A percentile compares a stretch with the other conserved stretches of the same genome.
Evolutionary conservation across 2,113 vertebrate species (phyloP).

Genomic region (Lichenostomus cassidix): DNA sequence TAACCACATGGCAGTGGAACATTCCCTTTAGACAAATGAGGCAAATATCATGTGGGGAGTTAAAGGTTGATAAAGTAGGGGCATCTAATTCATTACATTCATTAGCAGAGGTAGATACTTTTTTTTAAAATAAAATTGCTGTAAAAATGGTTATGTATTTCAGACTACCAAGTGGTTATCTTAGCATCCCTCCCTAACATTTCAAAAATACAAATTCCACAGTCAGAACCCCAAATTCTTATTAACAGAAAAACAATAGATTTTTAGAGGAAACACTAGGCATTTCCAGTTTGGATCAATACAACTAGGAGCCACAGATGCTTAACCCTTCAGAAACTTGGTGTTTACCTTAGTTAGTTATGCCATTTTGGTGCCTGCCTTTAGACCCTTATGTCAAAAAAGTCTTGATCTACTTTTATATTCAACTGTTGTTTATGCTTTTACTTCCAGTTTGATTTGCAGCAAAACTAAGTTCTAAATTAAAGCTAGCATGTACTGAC

Average conservation of each 20-base stretch:
- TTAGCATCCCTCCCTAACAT: rapidly evolving
- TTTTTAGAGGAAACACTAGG: background rate
- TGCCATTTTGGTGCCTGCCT: background rate
- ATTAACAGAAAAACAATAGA: background rate
- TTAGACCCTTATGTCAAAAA: background rate
- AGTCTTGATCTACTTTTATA: background rate
- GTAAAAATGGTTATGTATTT: background rate
- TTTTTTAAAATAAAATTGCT: background rate
- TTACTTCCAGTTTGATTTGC: background rate
- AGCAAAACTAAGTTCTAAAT: background rate
- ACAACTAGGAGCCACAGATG: background rate
- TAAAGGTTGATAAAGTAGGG: background rate
- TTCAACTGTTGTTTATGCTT: background rate
- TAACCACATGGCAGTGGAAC: background rate
- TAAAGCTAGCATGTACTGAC: background rate
- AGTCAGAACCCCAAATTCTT: rapidly evolving
- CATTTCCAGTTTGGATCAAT: background rate
- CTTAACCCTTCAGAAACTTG: background rate
- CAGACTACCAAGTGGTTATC: background rate
- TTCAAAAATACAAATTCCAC: background rate
- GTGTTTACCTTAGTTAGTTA: background rate
- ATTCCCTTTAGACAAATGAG: background rate
- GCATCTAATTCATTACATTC: background rate
- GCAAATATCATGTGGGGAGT: background rate
- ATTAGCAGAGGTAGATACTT: background rate